Conservation (phyloP, 2,888 invertebrate genomes). For the Dendrolimus pini region DNA sequence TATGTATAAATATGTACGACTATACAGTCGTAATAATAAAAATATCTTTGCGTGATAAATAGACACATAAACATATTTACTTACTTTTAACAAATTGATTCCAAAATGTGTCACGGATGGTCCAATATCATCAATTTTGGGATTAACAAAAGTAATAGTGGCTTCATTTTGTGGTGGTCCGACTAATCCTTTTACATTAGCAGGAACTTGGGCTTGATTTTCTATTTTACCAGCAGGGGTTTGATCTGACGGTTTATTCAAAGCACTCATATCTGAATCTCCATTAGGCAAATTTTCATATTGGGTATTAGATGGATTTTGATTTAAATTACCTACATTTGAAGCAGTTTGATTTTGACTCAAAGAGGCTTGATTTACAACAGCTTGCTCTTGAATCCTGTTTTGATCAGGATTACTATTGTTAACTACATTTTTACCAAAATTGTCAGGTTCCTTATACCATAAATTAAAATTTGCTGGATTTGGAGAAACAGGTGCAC, state of each 20-base stretch:
- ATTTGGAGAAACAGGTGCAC: background rate
- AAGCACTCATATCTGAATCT: background rate
- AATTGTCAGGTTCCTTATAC: background rate
- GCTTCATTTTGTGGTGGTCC: background rate
- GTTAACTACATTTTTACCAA: background rate
- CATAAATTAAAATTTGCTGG: background rate
- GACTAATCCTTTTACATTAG: too few relatives aligned
- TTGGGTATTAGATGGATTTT: background rate
- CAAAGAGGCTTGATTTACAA: background rate
- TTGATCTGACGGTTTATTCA: background rate
- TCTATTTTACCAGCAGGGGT: too few relatives aligned
- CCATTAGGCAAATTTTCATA: background rate
- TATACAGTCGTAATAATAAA: too few relatives aligned
- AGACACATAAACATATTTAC: background rate
- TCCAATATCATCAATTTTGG: background rate
- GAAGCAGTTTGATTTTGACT: background rate
- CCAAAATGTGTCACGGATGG: slow-evolving; percentile 39
- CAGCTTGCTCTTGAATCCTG: background rate
- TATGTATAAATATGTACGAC: too few relatives aligned
- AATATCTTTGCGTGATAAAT: too few relatives aligned
- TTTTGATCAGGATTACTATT: background rate
- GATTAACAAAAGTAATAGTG: background rate
- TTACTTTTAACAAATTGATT: slow-evolving; percentile 46
- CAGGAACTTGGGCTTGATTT: too few relatives aligned
- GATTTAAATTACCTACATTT: background rate